phyloP scores from a whole-genome alignment of 2,888 invertebrate genomes.

The Galerucella nymphaeae region DNA sequence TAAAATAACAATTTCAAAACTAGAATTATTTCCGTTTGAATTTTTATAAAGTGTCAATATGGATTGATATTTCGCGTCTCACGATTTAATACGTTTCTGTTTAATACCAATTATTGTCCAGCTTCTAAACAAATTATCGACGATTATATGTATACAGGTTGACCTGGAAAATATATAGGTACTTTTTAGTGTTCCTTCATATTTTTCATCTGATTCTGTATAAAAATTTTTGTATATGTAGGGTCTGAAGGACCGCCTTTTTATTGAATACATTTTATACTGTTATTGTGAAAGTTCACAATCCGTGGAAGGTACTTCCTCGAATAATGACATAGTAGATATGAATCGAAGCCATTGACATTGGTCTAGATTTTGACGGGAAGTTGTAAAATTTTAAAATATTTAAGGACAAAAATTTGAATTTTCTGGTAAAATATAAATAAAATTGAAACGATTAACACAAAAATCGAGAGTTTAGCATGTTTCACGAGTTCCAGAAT shows the following conservation, averaged over 20 bases:
- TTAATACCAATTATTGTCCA: no score
- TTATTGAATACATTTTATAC: conserved; percentile 21
- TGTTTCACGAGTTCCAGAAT: no score
- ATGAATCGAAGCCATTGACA: conserved; percentile 17
- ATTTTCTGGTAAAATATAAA: not conserved
- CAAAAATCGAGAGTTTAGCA: no score
- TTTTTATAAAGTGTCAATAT: no score
- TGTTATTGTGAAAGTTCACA: conserved; percentile 39
- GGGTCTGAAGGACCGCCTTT: conserved; percentile 16
- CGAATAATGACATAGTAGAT: conserved; percentile 15
- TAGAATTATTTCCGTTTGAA: no score
- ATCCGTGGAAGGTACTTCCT: conserved; percentile 34
- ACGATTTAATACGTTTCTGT: no score
- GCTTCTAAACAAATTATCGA: no score
- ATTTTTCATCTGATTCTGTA: not conserved
- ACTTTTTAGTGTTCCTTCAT: not conserved
- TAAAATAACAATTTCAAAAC: no score
- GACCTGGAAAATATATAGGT: not conserved
- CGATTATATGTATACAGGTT: no score
- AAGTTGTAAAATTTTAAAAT: conserved; percentile 1
- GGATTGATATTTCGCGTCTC: no score
- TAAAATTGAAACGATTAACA: not conserved
- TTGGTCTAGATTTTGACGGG: conserved; percentile 24
- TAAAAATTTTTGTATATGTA: not conserved
- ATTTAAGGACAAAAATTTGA: not conserved